phyloP scores from a whole-genome alignment of 2,888 invertebrate genomes.

The Polia nebulosa region DNA sequence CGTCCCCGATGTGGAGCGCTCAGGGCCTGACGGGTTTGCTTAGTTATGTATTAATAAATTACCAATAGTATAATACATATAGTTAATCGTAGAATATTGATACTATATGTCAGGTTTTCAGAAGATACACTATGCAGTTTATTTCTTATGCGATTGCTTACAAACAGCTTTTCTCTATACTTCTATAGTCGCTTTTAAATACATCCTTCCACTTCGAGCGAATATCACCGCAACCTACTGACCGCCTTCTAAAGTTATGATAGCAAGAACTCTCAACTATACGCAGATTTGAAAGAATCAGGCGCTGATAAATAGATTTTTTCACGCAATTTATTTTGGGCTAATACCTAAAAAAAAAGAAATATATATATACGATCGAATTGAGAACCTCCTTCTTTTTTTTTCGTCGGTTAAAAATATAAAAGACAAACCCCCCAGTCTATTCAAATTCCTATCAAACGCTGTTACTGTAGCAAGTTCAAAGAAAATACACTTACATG shows the following conservation, averaged over 20 bases:
- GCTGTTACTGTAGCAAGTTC: neutral
- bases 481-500: constrained; percentile 1
- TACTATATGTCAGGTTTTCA: neutral
- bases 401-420: too few species aligned
- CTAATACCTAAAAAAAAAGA: too few species aligned
- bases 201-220: too few species aligned
- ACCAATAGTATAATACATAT: too few species aligned
- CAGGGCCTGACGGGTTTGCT: too few species aligned
- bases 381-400: too few species aligned
- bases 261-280: neutral
- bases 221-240: neutral
- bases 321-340: too few species aligned
- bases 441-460: neutral
- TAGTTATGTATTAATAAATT: too few species aligned
- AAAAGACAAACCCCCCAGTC: neutral
- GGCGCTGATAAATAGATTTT: constrained; percentile 25
- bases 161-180: too few species aligned
- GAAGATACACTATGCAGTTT: neutral
- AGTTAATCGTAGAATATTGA: neutral
- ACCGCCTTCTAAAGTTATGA: constrained; percentile 16
- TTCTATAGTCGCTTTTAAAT: too few species aligned
- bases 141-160: neutral
- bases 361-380: too few species aligned
- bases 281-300: neutral
- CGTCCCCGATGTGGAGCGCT: too few species aligned